Base-by-base conservation (phyloP, 2,113 vertebrate genomes). In the Eolophus roseicapilla region DNA sequence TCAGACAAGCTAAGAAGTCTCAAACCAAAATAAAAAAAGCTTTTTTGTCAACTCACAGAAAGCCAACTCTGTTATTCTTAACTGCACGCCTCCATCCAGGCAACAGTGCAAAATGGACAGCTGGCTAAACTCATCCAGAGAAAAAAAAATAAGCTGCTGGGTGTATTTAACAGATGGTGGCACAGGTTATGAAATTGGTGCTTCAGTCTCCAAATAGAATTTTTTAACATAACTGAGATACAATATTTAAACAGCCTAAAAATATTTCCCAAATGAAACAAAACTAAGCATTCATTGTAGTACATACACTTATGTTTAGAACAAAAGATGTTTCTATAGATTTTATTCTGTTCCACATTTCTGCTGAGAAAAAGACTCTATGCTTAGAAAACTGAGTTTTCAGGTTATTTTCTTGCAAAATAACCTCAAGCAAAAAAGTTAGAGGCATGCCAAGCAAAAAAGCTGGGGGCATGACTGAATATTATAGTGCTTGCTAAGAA, bases 11-110 rank as follows among this genome's bases (percentile, higher is more conserved):
- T 55, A 90, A 20, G 24, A 67, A 95, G 82, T 55, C 85, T 87
- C 47, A 62, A 77, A 94, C 68, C 55, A 86, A 95, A 95, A 93
- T 74, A 86, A 95, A 93, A 93, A 91, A 77, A 86, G 64, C 43
- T 90, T 97, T 82, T 92, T 59, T 95, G 93, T 93, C 86, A 93
- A 81, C 69, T 96, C 76, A 92, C 88, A 95, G 93, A 96, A 94
- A 96, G 82, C 76, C 76, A 80, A 70, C 92, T 89, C 77, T 92
- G 88, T 84, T 93, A 82, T 82, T 96, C 93, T 86, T 81, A 93
- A 84, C 95, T 62, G 62, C 73, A 95, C 21, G 55, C 92, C 92
- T 90, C 95, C 88, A 78, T 65, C 69, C 69, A 93, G 80, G 86
- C 92, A 96, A 86, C 80, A 93, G 81, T 37, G 79, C 78, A 90